Evolutionary conservation across 37 sponge, comb jelly and placozoan species (phyloP).

Genomic region (Tethya wilhelma): DNA sequence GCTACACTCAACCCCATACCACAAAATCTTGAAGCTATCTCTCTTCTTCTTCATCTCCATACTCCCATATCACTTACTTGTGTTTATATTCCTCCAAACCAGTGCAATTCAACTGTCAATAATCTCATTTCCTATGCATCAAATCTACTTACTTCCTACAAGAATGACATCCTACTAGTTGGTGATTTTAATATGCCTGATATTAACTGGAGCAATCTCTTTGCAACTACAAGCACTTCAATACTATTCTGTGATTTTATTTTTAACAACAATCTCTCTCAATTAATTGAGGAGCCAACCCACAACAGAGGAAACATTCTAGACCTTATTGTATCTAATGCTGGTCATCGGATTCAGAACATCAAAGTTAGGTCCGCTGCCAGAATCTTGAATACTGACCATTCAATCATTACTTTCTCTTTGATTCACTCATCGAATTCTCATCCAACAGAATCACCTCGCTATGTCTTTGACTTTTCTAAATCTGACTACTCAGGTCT

Average conservation of each 20-base stretch:
- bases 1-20: slow-evolving; percentile 15
- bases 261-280: slow-evolving; percentile 26
- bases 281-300: slow-evolving; percentile 33
- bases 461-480: slow-evolving; percentile 10
- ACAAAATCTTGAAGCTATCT: slow-evolving; percentile 19
- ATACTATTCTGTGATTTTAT: slow-evolving; percentile 33
- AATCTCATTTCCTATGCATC: not conserved
- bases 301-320: slow-evolving; percentile 46
- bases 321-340: slow-evolving; percentile 29
- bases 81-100: slow-evolving; percentile 31
- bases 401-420: slow-evolving; percentile 4
- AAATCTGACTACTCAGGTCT: slow-evolving; percentile 35
- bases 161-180: slow-evolving; percentile 1
- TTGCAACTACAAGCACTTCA: not conserved
- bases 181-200: slow-evolving; percentile 58
- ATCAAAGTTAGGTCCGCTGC: not conserved
- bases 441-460: not conserved
- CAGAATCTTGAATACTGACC: not conserved
- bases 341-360: not conserved
- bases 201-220: slow-evolving; percentile 28
- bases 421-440: not conserved
- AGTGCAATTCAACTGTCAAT: not conserved
- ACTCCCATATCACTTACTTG: not conserved
- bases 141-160: not conserved
- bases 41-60: not conserved